A percentile compares a stretch with the other conserved stretches of the same genome.
Evolutionary conservation across 23 tunicate genomes (phyloP).

Genomic region (Ciona savignyi): DNA sequence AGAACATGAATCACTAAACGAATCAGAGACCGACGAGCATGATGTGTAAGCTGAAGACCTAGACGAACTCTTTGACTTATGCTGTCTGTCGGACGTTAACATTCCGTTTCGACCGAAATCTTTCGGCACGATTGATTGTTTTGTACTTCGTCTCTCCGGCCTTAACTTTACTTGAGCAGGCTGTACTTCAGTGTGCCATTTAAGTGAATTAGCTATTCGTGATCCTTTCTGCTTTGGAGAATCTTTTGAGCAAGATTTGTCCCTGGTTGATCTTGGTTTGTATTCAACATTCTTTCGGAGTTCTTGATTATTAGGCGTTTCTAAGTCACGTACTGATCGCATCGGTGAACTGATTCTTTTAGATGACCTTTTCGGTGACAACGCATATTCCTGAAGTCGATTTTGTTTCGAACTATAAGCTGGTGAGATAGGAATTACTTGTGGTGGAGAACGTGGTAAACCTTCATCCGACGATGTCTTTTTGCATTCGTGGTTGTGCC

Average conservation of each 20-base stretch:
- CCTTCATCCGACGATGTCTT: conserved; percentile 23
- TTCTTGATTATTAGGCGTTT: background rate
- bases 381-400: background rate
- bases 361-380: background rate
- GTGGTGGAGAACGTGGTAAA: conserved; percentile 17
- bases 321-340: background rate
- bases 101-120: background rate
- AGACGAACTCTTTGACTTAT: background rate
- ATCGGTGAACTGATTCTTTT: background rate
- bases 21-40: conserved; percentile 1
- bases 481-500: background rate
- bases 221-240: background rate
- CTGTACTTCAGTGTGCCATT: conserved; percentile 32
- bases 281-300: background rate
- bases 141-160: conserved; percentile 12
- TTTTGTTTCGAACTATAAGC: background rate
- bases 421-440: background rate
- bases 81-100: background rate
- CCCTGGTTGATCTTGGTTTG: background rate
- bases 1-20: background rate
- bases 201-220: conserved; percentile 4
- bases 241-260: background rate
- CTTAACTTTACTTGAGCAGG: conserved; percentile 7
- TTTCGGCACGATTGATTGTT: background rate
- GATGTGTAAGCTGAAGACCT: conserved; percentile 7